Evolutionary conservation across 2,113 vertebrate species (phyloP), one percentile per base, ranked within the genome.

Genomic region (Scytalopus superciliaris): DNA sequence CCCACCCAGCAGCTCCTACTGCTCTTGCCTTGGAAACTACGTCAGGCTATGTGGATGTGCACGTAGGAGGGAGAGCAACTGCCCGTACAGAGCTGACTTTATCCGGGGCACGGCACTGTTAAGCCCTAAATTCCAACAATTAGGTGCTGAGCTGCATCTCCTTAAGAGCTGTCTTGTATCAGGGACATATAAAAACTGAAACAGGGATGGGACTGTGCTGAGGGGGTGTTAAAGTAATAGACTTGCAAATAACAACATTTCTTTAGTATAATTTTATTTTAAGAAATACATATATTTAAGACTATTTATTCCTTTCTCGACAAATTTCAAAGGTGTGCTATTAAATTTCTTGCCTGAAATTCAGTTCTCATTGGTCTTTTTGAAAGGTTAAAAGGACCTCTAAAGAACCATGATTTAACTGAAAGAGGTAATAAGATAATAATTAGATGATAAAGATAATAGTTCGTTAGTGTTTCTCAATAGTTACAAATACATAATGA

Each of bases 51-150:
- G 40, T 13, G 10, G 68, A 14, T 14, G 56, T 44, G 52, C 33
- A 1, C 0, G 3, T 3, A 19, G 52, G 28, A 50, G 40, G 44
- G n/a, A 60, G 8, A n/a, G 52, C 6, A 3, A 45, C 44, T 10
- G 39, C 73, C 25, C 7, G 19, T 17, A 7, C 39, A 27, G 70
- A 7, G 8, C 3, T 57, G 72, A 12, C 70, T 52, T 59, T 9
- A 82, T 57, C 52, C 74, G 23, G 75, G 66, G 33, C 49, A 25
- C 1, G 8, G 30, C 12, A 16, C n/a, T 9, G 27, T 22, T 12
- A 11, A 66, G 47, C 31, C 55, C 53, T 67, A 44, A 24, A 82
- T 82, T 52, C 82, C 63, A 87, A 2, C 52, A 40, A 30, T 49
- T 31, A 21, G 67, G 21, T 44, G 68, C 80, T 37, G 70, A 53